Percentiles rank a stretch among this genome's conserved stretches.
phyloP scores from a whole-genome alignment of 2,797 vertebrate genomes.

The Clangula hyemalis region DNA sequence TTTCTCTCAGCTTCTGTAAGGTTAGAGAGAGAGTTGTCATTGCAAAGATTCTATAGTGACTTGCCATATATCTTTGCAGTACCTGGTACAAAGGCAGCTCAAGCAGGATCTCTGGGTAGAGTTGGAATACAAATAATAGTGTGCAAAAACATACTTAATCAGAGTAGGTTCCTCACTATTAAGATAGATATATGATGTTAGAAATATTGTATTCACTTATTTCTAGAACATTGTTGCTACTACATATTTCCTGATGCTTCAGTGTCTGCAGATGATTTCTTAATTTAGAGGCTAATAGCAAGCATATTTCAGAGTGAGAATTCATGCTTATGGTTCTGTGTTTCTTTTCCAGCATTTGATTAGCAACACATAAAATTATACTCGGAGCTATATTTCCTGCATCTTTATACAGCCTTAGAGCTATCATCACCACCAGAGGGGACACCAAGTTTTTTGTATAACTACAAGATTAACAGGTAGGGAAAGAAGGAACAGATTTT shows the following conservation, averaged over 20 bases:
- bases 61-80: background rate
- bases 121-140: background rate
- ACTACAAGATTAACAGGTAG: constrained; percentile 4
- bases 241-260: background rate
- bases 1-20: background rate
- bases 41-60: background rate
- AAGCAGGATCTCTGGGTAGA: background rate
- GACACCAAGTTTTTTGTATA: constrained; percentile 40
- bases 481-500: constrained; percentile 22
- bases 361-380: constrained; percentile 36
- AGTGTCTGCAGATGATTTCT: background rate
- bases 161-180: background rate
- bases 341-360: constrained; percentile 38
- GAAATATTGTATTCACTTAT: background rate
- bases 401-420: constrained; percentile 29
- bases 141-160: background rate
- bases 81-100: background rate
- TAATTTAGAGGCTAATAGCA: constrained; percentile 15
- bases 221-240: background rate
- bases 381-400: constrained; percentile 35
- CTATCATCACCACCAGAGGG: constrained; percentile 45
- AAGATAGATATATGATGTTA: background rate
- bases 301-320: background rate
- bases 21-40: background rate
- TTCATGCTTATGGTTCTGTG: background rate